Base-by-base conservation (phyloP, 2,888 invertebrate genomes). In the Chrysotoxum bicinctum region DNA sequence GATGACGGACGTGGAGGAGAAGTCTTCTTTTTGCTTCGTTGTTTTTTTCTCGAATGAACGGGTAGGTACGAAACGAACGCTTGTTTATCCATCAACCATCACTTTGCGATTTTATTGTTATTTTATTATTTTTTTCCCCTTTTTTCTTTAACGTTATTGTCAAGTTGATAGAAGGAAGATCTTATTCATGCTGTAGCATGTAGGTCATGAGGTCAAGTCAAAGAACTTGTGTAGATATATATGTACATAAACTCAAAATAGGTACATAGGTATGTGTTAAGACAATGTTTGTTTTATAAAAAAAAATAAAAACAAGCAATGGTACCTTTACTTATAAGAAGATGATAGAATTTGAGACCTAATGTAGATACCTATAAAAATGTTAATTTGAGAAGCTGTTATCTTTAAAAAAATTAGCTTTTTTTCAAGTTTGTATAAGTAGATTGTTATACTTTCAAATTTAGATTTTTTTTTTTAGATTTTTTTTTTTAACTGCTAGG, bases 21-120 rank as follows among this genome's bases (percentile, higher is more conserved):
- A 43, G 70, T 73, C 50, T 69, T 69, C 48, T 74, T 80, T 60
- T 62, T 80, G 45, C 23, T 70, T 68, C 48, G 3, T 56, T 45
- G 1, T 64, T 84, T 75, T 52, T 69, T 77, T 83, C 43, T 23
- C 37, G 1, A 66, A 50, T 60, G 56, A 69, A 56, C 37, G 32
- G 30, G 52, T 50, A 70, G n/a, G n/a, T n/a, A n/a, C n/a, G n/a
- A n/a, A 14, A n/a, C 19, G 56, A 35, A 35, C 37, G 58, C 7
- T 21, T 74, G 50, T 60, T 62, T 64, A 80, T 48, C 4, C 6
- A 37, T 70, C 70, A 80, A 40, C 4, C 6, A 37, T 70, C 70
- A 68, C 80, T 75, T 76, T 75, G 68, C 56, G 72, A 58, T 77
- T 58, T 83, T 74, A 80, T 87, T 87, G 75, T 87, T 87, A 48